These are phyloP conservation scores for Apocheima hispidaria DNA, from an alignment of 2,888 invertebrate genomes.

Conservation along the genomic window DNA sequence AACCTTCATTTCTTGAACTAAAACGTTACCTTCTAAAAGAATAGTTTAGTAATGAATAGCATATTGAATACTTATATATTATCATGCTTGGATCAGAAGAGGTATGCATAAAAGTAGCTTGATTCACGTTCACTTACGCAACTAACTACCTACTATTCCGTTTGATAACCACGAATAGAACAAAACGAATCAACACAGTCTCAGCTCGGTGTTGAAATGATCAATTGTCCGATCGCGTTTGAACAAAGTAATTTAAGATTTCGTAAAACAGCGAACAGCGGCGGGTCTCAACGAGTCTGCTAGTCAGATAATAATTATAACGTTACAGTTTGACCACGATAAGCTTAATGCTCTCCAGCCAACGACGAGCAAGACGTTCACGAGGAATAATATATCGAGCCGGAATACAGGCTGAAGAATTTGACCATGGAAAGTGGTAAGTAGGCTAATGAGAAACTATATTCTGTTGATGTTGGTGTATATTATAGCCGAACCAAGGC, in stretches of 20 bases:
- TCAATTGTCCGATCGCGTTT: slow-evolving; percentile 50
- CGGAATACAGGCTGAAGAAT: no score
- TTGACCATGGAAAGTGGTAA: slow-evolving; percentile 8
- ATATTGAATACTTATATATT: background rate
- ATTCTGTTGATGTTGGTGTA: no score
- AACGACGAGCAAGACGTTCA: background rate
- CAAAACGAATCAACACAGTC: slow-evolving; percentile 37
- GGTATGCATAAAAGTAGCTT: background rate
- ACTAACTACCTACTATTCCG: slow-evolving; percentile 51
- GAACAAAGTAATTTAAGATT: slow-evolving; percentile 55
- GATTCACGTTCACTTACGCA: slow-evolving; percentile 49
- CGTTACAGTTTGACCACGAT: slow-evolving; percentile 21
- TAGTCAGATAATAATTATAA: slow-evolving; percentile 54
- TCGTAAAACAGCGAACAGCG: slow-evolving; percentile 60
- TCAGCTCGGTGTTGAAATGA: slow-evolving; percentile 44
- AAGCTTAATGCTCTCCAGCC: background rate
- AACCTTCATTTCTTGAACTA: no score
- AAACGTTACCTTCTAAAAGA: background rate
- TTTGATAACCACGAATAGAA: slow-evolving; percentile 36
- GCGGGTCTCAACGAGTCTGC: slow-evolving; percentile 43
- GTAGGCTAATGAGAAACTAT: no score
- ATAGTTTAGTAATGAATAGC: slow-evolving; percentile 1
- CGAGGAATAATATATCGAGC: no score
- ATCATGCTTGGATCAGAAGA: background rate
- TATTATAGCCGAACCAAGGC: no score